A percentile compares a stretch with the other conserved stretches of the same genome.
Evolutionary conservation across 2,888 invertebrate genomes (phyloP).

Genomic region (Meteorus colon): DNA sequence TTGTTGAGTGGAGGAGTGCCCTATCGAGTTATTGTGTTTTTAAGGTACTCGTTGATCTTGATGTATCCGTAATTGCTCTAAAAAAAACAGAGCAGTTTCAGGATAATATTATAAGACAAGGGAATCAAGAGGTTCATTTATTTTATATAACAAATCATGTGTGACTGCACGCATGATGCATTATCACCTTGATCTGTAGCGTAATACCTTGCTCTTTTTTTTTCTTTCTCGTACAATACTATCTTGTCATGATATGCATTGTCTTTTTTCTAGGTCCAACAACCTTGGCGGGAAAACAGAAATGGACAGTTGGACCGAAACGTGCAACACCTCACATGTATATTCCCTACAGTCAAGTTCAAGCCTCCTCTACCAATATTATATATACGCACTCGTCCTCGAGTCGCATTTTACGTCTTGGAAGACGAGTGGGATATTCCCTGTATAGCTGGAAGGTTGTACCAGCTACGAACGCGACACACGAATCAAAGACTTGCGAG

Average conservation of each 20-base stretch:
- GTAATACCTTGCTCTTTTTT: background rate
- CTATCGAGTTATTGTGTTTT: background rate
- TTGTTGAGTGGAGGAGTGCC: background rate
- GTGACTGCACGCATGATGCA: background rate
- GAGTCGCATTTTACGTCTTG: background rate
- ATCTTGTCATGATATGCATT: conserved; percentile 1
- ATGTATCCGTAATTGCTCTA: background rate
- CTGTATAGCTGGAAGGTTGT: background rate
- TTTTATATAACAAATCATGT: background rate
- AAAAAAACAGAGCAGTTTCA: background rate
- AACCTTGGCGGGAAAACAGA: conserved; percentile 24
- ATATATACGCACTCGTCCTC: conserved; percentile 9
- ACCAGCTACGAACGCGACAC: background rate
- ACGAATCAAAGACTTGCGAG: background rate
- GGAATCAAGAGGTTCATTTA: background rate
- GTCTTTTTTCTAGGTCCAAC: background rate
- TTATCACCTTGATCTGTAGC: background rate
- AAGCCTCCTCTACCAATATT: conserved; percentile 8
- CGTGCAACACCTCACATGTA: background rate
- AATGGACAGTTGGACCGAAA: background rate
- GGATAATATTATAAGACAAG: background rate
- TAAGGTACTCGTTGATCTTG: background rate
- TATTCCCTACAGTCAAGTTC: conserved; percentile 24
- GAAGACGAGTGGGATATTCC: conserved; percentile 14
- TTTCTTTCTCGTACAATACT: background rate